Percentiles rank a stretch among this genome's conserved stretches.
These are phyloP conservation scores for Rhopalosiphum padi DNA, from an alignment of 1,140 invertebrate genomes.

Conservation along the genomic window DNA sequence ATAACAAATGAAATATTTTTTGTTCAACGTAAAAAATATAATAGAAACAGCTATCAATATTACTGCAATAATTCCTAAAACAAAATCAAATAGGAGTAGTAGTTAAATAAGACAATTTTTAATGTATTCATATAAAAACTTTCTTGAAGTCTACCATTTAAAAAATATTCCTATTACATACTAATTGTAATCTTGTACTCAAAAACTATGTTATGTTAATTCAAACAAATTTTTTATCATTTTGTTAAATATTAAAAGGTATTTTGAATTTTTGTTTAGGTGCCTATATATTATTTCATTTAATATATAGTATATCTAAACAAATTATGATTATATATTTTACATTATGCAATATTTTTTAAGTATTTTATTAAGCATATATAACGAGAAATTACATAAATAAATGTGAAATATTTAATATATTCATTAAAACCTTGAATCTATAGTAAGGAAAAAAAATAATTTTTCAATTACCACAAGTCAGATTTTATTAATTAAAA, in stretches of 20 bases:
- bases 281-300: not conserved
- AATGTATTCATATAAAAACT: not conserved
- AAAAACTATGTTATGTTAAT: not conserved
- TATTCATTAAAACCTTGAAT: too few species aligned
- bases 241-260: not conserved
- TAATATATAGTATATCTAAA: not conserved
- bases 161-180: not conserved
- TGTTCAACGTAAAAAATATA: not conserved
- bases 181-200: not conserved
- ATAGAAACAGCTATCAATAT: slow-evolving; percentile 17
- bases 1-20: slow-evolving; percentile 28
- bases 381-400: not conserved
- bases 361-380: too few species aligned
- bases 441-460: too few species aligned
- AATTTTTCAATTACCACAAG: too few species aligned
- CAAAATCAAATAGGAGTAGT: not conserved
- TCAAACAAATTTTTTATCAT: not conserved
- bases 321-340: too few species aligned
- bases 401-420: not conserved
- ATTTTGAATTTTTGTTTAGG: not conserved
- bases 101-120: not conserved
- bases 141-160: not conserved
- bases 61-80: slow-evolving; percentile 16
- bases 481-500: too few species aligned
- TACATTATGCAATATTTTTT: too few species aligned